Conservation (phyloP, 2,888 invertebrate species). For the Pyrochroa serraticornis region DNA sequence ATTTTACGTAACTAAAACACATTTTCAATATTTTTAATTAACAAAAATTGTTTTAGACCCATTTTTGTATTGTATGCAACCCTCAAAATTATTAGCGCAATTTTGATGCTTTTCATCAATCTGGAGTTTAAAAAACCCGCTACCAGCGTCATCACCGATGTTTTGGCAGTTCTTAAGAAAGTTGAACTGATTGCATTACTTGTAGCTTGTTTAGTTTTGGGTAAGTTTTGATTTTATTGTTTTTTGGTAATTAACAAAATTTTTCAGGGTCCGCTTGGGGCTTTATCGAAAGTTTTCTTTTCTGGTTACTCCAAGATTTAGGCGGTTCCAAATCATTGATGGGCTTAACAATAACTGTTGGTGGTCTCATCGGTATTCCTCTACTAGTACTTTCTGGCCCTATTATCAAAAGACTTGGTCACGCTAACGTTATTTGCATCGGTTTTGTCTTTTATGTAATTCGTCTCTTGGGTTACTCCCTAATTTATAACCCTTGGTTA, state of each 20-base stretch:
- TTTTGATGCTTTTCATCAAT: constrained; percentile 73
- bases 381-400: constrained; percentile 78
- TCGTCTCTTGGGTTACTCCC: constrained; percentile 73
- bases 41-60: constrained; percentile 62
- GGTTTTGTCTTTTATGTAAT: constrained; percentile 79
- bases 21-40: not conserved
- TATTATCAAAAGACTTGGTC: constrained; percentile 73
- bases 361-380: constrained; percentile 77
- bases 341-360: constrained; percentile 82
- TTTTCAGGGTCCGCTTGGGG: constrained; percentile 79
- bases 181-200: constrained; percentile 75
- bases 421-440: constrained; percentile 77
- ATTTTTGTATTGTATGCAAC: constrained; percentile 78
- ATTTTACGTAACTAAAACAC: constrained; percentile 66
- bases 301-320: constrained; percentile 79
- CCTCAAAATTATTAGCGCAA: constrained; percentile 70
- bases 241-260: constrained; percentile 7
- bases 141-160: constrained; percentile 71
- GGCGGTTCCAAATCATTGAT: constrained; percentile 77
- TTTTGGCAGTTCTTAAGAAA: constrained; percentile 70
- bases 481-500: constrained; percentile 78
- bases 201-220: constrained; percentile 73
- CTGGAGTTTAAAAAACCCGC: constrained; percentile 79
- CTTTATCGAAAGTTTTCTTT: constrained; percentile 80
- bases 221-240: constrained; percentile 57